Percentiles rank a stretch among this genome's conserved stretches.
Evolutionary conservation across 2,797 vertebrate genomes (phyloP).

Genomic region (Fistularia commersonii): DNA sequence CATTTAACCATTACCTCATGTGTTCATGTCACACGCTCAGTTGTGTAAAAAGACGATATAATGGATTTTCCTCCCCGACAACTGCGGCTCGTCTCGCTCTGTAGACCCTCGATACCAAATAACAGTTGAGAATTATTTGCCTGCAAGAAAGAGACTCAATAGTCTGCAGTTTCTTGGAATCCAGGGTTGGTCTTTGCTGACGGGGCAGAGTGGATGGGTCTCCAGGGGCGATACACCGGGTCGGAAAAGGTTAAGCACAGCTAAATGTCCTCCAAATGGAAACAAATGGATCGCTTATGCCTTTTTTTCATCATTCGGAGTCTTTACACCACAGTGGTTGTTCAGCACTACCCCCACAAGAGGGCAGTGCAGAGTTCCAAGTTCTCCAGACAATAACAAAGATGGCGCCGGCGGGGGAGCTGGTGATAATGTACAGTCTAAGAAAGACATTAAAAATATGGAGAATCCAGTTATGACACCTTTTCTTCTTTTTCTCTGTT

Average conservation of each 20-base stretch:
- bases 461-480: too few relatives aligned
- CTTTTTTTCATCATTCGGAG: slow-evolving; percentile 32
- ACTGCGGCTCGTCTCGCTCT: too few relatives aligned
- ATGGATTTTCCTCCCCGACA: background rate
- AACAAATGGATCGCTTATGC: slow-evolving; percentile 46
- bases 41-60: too few relatives aligned
- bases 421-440: too few relatives aligned
- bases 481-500: too few relatives aligned
- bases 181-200: slow-evolving; percentile 40
- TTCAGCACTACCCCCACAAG: slow-evolving; percentile 26
- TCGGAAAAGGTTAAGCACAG: slow-evolving; percentile 45
- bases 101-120: too few relatives aligned
- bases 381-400: too few relatives aligned
- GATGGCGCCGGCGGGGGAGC: too few relatives aligned
- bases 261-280: slow-evolving; percentile 46
- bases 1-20: too few relatives aligned
- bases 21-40: too few relatives aligned
- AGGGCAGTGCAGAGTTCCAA: slow-evolving; percentile 4
- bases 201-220: slow-evolving; percentile 20
- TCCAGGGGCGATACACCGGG: slow-evolving; percentile 11
- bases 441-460: too few relatives aligned
- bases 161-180: slow-evolving; percentile 24
- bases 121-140: slow-evolving; percentile 42
- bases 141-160: slow-evolving; percentile 22
- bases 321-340: background rate